Percentiles rank a stretch among this genome's conserved stretches.
phyloP scores from a whole-genome alignment of 2,113 vertebrate species.

The Tyto alba region DNA sequence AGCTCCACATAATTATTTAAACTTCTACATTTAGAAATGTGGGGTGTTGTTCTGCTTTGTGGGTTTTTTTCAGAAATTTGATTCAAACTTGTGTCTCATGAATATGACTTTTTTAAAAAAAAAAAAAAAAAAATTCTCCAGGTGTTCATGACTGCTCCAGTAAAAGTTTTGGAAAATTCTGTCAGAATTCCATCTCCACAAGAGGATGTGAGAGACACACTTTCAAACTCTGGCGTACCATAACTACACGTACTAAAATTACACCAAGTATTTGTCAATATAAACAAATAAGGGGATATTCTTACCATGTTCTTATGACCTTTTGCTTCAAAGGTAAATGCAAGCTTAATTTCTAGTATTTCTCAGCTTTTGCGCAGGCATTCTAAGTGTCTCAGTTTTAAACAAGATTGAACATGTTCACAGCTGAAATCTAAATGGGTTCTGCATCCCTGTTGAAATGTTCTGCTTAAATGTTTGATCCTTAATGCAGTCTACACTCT shows the following conservation, averaged over 20 bases:
- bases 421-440: constrained; percentile 65
- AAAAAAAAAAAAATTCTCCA: no score
- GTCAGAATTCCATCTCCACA: background rate
- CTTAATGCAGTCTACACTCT: constrained; percentile 47
- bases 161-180: background rate
- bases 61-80: background rate
- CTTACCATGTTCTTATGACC: background rate
- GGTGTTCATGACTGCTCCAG: background rate
- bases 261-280: background rate
- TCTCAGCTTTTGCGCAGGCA: constrained; percentile 41
- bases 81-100: background rate
- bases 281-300: background rate
- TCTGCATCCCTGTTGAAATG: constrained; percentile 60
- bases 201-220: background rate
- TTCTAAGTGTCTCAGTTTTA: constrained; percentile 57
- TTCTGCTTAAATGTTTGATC: constrained; percentile 58
- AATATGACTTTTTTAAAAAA: no score
- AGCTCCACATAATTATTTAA: background rate
- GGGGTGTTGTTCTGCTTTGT: background rate
- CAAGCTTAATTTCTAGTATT: constrained; percentile 53
- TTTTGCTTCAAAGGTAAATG: constrained; percentile 55
- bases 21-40: background rate
- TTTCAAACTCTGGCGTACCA: background rate
- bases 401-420: constrained; percentile 69
- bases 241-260: background rate